phyloP scores from a whole-genome alignment of 2,797 vertebrate species.

The Chlorospingus flavigularis region DNA sequence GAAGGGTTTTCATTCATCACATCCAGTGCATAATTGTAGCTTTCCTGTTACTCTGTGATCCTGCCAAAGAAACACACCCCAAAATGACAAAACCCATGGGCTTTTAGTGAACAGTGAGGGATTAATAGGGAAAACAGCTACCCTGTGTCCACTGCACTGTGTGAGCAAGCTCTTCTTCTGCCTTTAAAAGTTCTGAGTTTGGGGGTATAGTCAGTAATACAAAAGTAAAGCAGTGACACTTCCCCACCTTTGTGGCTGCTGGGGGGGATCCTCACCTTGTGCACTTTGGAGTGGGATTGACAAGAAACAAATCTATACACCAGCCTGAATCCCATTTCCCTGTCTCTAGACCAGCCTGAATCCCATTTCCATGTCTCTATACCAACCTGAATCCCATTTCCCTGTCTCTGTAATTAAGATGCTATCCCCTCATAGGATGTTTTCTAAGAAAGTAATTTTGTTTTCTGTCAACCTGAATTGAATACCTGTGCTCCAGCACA shows the following conservation, averaged over 20 bases:
- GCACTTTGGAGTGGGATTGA: not conserved
- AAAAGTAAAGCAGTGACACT: not conserved
- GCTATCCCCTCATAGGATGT: not conserved
- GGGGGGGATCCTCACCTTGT: rapidly evolving
- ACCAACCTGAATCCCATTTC: not conserved
- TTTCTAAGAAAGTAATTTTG: constrained; percentile 40
- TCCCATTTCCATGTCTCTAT: no score
- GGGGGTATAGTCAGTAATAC: not conserved
- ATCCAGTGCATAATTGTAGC: not conserved
- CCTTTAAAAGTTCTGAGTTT: not conserved
- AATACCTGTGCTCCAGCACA: not conserved
- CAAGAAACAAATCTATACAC: not conserved
- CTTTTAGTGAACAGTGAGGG: not conserved
- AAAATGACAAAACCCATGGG: not conserved
- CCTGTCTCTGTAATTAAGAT: constrained; percentile 39
- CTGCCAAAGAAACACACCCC: not conserved
- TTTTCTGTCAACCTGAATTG: constrained; percentile 36
- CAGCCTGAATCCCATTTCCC: not conserved
- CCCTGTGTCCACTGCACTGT: not conserved
- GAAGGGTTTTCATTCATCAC: not conserved
- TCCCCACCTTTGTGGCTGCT: not conserved
- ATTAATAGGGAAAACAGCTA: not conserved
- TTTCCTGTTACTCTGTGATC: not conserved
- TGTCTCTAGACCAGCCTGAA: not conserved
- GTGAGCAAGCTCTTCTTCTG: not conserved